These are phyloP conservation scores for Siniperca knerii DNA, from an alignment of 2,113 vertebrate genomes.

Conservation along the genomic window DNA sequence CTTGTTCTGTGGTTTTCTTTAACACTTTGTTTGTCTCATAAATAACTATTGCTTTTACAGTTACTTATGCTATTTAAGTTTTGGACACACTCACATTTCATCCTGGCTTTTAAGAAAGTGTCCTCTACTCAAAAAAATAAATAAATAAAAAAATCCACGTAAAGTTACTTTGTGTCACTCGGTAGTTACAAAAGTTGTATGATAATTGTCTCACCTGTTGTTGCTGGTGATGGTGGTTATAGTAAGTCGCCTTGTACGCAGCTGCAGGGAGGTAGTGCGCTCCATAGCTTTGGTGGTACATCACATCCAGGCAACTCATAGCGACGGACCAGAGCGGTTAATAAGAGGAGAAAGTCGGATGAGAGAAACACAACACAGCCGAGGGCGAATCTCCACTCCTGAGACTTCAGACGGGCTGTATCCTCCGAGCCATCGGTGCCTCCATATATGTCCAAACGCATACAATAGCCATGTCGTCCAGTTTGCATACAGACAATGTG, in stretches of 20 bases:
- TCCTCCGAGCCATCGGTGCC: slow-evolving; percentile 63
- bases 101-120: neutral
- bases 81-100: slow-evolving; percentile 3
- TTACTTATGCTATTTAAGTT: neutral
- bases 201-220: slow-evolving; percentile 88
- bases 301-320: slow-evolving; percentile 97
- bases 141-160: neutral
- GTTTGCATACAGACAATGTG: slow-evolving; percentile 86
- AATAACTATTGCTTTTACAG: neutral
- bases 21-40: neutral
- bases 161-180: neutral
- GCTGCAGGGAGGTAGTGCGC: slow-evolving; percentile 88
- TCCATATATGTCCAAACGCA: slow-evolving; percentile 83
- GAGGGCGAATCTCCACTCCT: slow-evolving; percentile 56
- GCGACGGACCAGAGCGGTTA: slow-evolving; percentile 70
- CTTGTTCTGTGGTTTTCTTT: neutral
- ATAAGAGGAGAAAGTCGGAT: slow-evolving; percentile 51
- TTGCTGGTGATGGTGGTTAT: slow-evolving; percentile 86
- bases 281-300: slow-evolving; percentile 93
- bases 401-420: slow-evolving; percentile 70
- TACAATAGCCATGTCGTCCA: slow-evolving; percentile 83
- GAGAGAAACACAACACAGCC: slow-evolving; percentile 52
- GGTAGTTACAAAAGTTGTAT: neutral
- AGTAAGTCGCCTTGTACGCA: slow-evolving; percentile 87
- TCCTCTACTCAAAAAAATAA: neutral